phyloP scores from a whole-genome alignment of 2,888 invertebrate species.

The Calameuta filiformis region DNA sequence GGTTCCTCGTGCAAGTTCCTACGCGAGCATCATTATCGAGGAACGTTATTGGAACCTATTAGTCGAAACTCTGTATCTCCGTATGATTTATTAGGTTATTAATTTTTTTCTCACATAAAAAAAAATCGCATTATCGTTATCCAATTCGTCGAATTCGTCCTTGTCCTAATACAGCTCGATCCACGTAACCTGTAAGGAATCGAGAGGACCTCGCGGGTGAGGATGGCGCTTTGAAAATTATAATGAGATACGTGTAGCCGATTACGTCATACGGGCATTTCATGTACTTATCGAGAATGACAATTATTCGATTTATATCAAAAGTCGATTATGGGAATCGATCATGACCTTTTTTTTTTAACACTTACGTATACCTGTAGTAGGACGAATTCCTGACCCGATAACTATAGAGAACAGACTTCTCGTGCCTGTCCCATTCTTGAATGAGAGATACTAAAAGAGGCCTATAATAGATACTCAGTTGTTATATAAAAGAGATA shows the following conservation, averaged over 20 bases:
- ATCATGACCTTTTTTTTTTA: not conserved
- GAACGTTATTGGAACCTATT: not conserved
- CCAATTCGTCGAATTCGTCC: not conserved
- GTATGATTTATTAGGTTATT: not conserved
- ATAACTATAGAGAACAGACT: not conserved
- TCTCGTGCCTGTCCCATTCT: not conserved
- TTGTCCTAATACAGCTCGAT: too few relatives aligned
- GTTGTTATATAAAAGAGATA: not conserved
- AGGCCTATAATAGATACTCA: not conserved
- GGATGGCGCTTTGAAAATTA: too few relatives aligned
- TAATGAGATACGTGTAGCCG: not conserved
- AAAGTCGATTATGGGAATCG: too few relatives aligned
- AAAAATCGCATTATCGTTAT: not conserved
- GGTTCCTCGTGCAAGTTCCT: not conserved
- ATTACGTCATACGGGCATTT: not conserved
- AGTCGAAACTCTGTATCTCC: not conserved
- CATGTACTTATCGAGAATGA: not conserved
- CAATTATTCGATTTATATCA: too few relatives aligned
- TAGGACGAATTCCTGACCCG: not conserved
- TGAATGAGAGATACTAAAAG: not conserved
- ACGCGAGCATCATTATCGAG: not conserved
- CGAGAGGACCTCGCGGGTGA: too few relatives aligned
- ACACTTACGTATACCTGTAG: not conserved
- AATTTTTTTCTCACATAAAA: not conserved
- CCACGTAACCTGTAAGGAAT: too few relatives aligned